Base-by-base conservation (phyloP, 2,888 invertebrate genomes). In the Andricus curvator region DNA sequence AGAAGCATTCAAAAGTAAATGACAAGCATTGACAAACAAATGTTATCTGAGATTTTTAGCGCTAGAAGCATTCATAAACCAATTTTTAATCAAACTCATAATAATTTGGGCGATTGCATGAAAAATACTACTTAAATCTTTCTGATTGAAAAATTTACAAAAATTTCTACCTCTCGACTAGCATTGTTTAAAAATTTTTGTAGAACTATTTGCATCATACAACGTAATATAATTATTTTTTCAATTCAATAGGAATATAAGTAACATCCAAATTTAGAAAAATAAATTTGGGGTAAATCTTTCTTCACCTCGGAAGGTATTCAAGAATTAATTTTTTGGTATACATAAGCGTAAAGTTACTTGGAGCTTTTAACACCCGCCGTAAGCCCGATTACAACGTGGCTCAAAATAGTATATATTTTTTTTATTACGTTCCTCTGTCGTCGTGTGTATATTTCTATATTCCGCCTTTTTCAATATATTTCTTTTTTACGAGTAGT, bases 361-460 rank as follows among this genome's bases (percentile, higher is more conserved):
- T 17, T 67, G 66, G 81, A 76, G 78, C 78, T 84, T 78, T 85
- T 70, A 83, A 85, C 85, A 84, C 85, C 84, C 85, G 84, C 81
- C 85, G 82, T 81, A 60, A 77, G 78, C 68, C 77, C 60, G 79
- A 56, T 74, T 74, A 74, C 67, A 82, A 81, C 83, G 83, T 82
- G 83, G 80, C 80, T 81, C 76, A 67, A 66, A 82, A 76, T 20
- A 78, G 81, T 81, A 78, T 80, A 78, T 80, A 60, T 76, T 79
- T 79, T 65, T 81, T 83, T 81, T 81, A 80, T 82, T 79, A 78
- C 81, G 78, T 82, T 60, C 70, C 80, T 83, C 79, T 83, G 81
- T 84, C 81, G 80, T 80, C 77, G 62, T 82, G 80, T 80, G 66
- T 81, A 77, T 77, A 68, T 79, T 81, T 83, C 66, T 64, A 80